A percentile compares a stretch with the other conserved stretches of the same genome.
Conservation (phyloP, 2,113 vertebrate species). For the Bubo blakistoni region DNA sequence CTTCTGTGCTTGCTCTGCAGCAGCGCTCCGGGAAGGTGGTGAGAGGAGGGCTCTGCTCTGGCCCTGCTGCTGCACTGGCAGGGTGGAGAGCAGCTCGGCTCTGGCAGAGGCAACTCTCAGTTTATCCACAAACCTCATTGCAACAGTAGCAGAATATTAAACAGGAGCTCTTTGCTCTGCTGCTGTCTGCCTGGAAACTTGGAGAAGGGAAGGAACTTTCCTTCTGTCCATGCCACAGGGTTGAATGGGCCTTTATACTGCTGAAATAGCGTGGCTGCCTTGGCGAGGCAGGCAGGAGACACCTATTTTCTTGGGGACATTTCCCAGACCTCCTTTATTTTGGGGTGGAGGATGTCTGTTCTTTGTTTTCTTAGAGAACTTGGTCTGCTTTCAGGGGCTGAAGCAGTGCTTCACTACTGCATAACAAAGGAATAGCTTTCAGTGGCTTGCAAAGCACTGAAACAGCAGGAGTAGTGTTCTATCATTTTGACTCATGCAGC, state of each 20-base stretch:
- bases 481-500: background rate
- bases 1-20: background rate
- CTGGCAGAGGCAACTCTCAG: background rate
- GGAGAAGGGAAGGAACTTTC: slow-evolving; percentile 21
- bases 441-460: background rate
- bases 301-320: background rate
- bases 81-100: slow-evolving; percentile 17
- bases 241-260: slow-evolving; percentile 20
- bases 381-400: background rate
- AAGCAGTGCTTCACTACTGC: background rate
- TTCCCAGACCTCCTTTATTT: background rate
- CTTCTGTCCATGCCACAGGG: background rate
- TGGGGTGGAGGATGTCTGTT: background rate
- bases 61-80: background rate
- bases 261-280: background rate
- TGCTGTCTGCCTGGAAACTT: slow-evolving; percentile 42
- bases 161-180: slow-evolving; percentile 10
- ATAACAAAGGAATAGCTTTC: background rate
- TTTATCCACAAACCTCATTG: slow-evolving; percentile 45
- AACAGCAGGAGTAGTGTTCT: background rate
- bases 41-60: background rate
- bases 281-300: background rate
- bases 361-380: background rate
- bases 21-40: background rate
- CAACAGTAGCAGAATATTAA: slow-evolving; percentile 53